Evolutionary conservation across 2,888 invertebrate genomes (phyloP).

Genomic region (Lasioglossum lativentre): DNA sequence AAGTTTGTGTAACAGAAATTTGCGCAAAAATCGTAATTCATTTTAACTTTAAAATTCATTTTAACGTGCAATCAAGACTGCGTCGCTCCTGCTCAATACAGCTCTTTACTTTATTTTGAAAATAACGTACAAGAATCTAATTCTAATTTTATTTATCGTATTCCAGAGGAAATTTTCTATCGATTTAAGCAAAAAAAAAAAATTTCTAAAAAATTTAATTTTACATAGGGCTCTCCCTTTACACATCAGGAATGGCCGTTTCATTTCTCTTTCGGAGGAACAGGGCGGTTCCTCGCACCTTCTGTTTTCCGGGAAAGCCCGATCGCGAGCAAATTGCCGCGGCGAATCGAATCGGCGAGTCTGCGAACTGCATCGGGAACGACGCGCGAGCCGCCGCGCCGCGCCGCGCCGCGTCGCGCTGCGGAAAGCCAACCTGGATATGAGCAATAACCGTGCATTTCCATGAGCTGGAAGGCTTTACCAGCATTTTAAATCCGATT

Average conservation of each 20-base stretch:
- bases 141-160: no score
- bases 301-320: neutral
- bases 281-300: neutral
- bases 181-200: no score
- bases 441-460: slow-evolving; percentile 52
- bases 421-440: slow-evolving; percentile 22
- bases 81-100: no score
- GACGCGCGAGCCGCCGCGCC: slow-evolving; percentile 1
- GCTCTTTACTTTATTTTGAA: no score
- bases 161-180: no score
- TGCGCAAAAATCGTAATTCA: no score
- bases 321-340: neutral
- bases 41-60: no score
- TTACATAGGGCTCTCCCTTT: no score
- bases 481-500: slow-evolving; percentile 57
- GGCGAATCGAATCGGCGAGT: neutral
- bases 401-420: neutral
- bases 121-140: no score
- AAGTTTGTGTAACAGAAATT: no score
- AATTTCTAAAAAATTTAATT: no score
- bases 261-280: neutral
- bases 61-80: no score
- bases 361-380: slow-evolving; percentile 5
- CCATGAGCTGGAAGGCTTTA: slow-evolving; percentile 24
- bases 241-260: neutral